A percentile compares a stretch with the other conserved stretches of the same genome.
These are phyloP conservation scores for Engystomops pustulosus DNA, from an alignment of 2,113 vertebrate genomes.

Conservation along the genomic window DNA sequence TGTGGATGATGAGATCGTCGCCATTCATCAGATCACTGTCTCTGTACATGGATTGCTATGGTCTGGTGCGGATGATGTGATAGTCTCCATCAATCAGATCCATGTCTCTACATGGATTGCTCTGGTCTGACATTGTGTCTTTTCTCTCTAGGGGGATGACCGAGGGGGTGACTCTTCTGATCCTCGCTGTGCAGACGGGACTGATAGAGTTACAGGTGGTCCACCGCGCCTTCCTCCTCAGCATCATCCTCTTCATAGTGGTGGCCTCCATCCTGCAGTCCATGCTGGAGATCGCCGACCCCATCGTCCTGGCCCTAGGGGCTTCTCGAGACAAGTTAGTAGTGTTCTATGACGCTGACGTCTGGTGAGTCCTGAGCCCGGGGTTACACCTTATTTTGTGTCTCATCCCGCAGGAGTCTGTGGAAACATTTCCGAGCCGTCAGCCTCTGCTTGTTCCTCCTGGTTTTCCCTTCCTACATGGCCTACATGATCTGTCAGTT, in stretches of 20 bases:
- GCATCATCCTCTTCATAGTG: constrained; percentile 98
- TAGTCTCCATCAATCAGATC: too few relatives aligned
- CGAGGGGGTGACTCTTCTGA: constrained; percentile 92
- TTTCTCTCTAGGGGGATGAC: constrained; percentile 88
- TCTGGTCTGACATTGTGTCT: too few relatives aligned
- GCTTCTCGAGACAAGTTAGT: constrained; percentile 96
- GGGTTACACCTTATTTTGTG: neutral
- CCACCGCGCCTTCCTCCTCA: constrained; percentile 95
- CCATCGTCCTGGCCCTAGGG: constrained; percentile 93
- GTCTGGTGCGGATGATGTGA: too few relatives aligned
- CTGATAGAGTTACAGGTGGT: constrained; percentile 97
- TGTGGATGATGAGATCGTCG: too few relatives aligned
- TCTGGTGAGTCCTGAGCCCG: too few relatives aligned
- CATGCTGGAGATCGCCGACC: constrained; percentile 99
- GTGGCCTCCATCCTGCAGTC: constrained; percentile 98
- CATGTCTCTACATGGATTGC: too few relatives aligned
- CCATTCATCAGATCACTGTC: too few relatives aligned
- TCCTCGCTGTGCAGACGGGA: constrained; percentile 95
- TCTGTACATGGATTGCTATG: too few relatives aligned
- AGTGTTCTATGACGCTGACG: neutral
- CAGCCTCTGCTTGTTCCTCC: constrained; percentile 91
- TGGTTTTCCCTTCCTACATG: constrained; percentile 96
- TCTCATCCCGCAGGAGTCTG: constrained; percentile 81
- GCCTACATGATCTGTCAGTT: constrained; percentile 99
- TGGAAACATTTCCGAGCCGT: constrained; percentile 98